Evolutionary conservation across 2,888 invertebrate genomes (phyloP).

Genomic region (Chrysopilus asiliformis): DNA sequence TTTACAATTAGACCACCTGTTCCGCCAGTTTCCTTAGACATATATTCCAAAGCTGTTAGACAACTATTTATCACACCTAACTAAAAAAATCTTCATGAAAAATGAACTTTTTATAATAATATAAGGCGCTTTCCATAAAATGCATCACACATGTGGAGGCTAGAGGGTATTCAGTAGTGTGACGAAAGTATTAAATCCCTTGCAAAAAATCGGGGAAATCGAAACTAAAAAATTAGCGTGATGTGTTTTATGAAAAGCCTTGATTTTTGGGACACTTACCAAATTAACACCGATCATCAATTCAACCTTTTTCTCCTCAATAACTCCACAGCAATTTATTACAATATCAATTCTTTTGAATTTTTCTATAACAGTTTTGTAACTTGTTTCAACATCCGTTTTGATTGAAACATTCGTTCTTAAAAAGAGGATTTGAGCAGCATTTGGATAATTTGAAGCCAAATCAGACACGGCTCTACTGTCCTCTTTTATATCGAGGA

Average conservation of each 20-base stretch:
- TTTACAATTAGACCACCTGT: conserved; percentile 29
- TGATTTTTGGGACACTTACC: conserved; percentile 24
- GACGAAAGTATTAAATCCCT: background rate
- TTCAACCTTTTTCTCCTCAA: conserved; percentile 29
- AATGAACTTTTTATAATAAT: no score
- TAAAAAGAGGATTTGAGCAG: conserved; percentile 23
- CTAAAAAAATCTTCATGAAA: no score
- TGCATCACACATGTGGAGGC: no score
- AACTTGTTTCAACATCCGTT: conserved; percentile 23
- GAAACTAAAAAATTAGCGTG: background rate
- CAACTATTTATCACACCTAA: conserved; percentile 28
- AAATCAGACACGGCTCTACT: conserved; percentile 26
- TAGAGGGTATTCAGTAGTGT: no score
- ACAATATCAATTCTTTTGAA: conserved; percentile 28
- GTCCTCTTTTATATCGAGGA: conserved; percentile 28
- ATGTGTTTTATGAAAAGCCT: no score
- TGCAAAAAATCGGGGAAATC: background rate
- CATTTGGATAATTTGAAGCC: conserved; percentile 21
- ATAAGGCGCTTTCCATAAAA: no score
- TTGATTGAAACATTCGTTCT: conserved; percentile 26
- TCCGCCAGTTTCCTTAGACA: conserved; percentile 29
- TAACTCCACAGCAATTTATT: conserved; percentile 26
- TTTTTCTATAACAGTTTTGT: conserved; percentile 23
- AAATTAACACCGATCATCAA: conserved; percentile 29
- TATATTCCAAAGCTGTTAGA: conserved; percentile 24